phyloP scores from a whole-genome alignment of 2,113 vertebrate species.

The Monopterus albus region DNA sequence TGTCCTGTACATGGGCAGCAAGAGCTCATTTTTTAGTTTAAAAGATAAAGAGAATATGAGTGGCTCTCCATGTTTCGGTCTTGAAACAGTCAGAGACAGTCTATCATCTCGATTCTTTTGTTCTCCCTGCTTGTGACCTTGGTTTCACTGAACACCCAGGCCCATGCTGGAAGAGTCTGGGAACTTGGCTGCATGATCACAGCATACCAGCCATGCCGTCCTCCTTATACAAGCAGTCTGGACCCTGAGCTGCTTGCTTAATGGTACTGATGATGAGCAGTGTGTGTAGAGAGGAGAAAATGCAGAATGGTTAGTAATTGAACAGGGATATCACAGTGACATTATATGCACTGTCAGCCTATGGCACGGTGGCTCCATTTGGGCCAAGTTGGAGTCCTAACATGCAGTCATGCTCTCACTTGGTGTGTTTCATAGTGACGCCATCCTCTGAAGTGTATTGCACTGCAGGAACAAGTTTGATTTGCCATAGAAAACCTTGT shows the following conservation, averaged over 20 bases:
- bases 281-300: conserved; percentile 30
- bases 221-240: conserved; percentile 70
- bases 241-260: conserved; percentile 51
- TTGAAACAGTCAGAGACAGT: conserved; percentile 3
- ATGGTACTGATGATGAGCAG: conserved; percentile 52
- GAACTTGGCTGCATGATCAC: conserved; percentile 52
- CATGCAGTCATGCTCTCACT: neutral
- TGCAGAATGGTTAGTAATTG: conserved; percentile 22
- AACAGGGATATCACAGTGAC: conserved; percentile 10
- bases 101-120: neutral
- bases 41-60: conserved; percentile 33
- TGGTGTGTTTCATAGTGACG: neutral
- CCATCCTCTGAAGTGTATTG: conserved; percentile 11
- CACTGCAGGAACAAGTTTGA: conserved; percentile 9
- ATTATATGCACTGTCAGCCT: conserved; percentile 24
- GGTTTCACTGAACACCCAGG: conserved; percentile 26
- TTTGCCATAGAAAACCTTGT: conserved; percentile 19
- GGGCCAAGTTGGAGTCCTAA: neutral
- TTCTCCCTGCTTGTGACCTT: conserved; percentile 25
- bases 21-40: neutral
- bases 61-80: conserved; percentile 7
- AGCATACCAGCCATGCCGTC: conserved; percentile 79
- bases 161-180: conserved; percentile 53
- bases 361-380: conserved; percentile 7
- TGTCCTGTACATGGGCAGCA: conserved; percentile 5